Evolutionary conservation across 2,113 vertebrate genomes (phyloP), one percentile per base, ranked within the genome.

Genomic region (Hipposideros armiger): DNA sequence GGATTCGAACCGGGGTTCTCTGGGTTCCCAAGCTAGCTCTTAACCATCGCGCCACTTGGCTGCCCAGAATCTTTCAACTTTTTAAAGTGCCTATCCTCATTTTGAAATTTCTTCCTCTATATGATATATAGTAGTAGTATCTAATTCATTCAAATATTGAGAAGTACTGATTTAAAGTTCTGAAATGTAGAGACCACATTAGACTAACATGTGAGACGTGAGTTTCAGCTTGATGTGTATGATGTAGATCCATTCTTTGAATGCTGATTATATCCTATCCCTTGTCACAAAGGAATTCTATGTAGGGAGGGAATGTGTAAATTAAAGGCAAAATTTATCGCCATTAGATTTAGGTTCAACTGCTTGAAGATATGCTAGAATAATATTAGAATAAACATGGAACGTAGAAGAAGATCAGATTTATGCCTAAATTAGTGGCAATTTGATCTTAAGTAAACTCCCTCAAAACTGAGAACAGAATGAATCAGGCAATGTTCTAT

Each of bases 281-380:
- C 2, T 80, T 76, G 19, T 81, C 42, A 76, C 9, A 76, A 76
- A 26, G 15, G 14, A 16, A 78, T 64, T 82, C 42, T 30, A 17
- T 17, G 14, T 69, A 84, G 56, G 11, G 45, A 45, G 28, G 28
- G 10, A 73, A 52, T 54, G 9, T 87, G 47, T 84, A 47, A 58
- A 80, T 94, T 80, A 78, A 69, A 62, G n/a, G n/a, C n/a, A 85
- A 64, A 70, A 76, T 69, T 92, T 62, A 69, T 26, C 30, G 67
- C 19, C 28, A 69, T 50, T 86, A 70, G 78, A 52, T 89, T 84
- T 94, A 90, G 19, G 15, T 90, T 96, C 87, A 90, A 80, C 66
- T 74, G 20, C 32, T 73, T 86, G 24, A 67, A 86, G 47, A 84
- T 32, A 90, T 77, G 8, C 52, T 92, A 78, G 17, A n/a, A 16